Base-by-base conservation (phyloP, 2,888 invertebrate genomes). In the Pharmacophagus antenor region DNA sequence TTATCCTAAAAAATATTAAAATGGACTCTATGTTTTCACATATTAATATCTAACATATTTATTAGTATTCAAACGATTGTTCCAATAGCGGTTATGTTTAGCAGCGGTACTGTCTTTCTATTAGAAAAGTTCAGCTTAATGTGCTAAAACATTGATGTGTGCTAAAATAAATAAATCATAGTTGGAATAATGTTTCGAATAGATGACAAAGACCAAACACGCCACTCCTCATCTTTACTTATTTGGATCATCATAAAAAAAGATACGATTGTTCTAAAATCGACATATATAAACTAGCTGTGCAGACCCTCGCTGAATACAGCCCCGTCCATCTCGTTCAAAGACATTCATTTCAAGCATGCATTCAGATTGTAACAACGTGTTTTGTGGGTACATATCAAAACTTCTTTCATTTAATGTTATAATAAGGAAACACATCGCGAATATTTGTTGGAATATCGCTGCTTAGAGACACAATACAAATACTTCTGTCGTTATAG, bases 191-290 rank as follows among this genome's bases (percentile, higher is more conserved):
- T n/a, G n/a, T n/a, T n/a, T n/a, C n/a, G n/a, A n/a, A n/a, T n/a
- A n/a, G n/a, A n/a, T n/a, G n/a, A n/a, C n/a, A n/a, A n/a, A n/a
- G n/a, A n/a, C n/a, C n/a, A n/a, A n/a, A n/a, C n/a, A n/a, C n/a
- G n/a, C 2, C 27, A 27, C 27, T 27, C 10, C 7, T 10, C 5
- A 27, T 27, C 27, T 3, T 27, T 10, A 31, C 3, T 15, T 31
- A 31, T 10, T 12, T 10, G 12, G 10, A 10, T 31, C 15, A 15
- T 31, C 8, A 15, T 10, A 31, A 3, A 1, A 1, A 31, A 1
- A n/a, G n/a, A n/a, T 86, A 85, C 70, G 70, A 76, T 72, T 82
- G 75, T 78, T 80, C 80, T 72, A 77, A 77, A 78, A 79, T 76
- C 20, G 27, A 65, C 70, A 75, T 63, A 63, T 67, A 65, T 76